Evolutionary conservation across 2,888 invertebrate genomes (phyloP).

Genomic region (Drosophila anomalata): DNA sequence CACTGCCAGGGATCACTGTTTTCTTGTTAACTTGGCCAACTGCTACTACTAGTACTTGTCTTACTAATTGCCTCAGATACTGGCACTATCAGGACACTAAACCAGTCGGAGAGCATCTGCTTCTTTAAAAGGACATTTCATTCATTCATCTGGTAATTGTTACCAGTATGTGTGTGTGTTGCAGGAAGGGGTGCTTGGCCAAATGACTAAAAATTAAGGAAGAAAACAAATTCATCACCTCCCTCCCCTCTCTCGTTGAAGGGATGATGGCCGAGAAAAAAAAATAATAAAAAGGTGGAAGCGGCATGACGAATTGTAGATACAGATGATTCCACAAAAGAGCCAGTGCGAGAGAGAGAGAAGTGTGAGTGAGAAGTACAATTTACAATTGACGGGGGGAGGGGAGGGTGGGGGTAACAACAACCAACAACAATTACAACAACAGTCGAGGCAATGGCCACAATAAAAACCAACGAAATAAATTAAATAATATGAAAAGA

Average conservation of each 20-base stretch:
- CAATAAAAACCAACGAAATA: slow-evolving; percentile 76
- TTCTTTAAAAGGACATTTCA: slow-evolving; percentile 35
- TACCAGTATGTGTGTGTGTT: slow-evolving; percentile 11
- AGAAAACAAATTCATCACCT: slow-evolving; percentile 71
- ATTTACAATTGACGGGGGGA: not conserved
- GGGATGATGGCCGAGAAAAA: slow-evolving; percentile 38
- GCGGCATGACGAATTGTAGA: slow-evolving; percentile 44
- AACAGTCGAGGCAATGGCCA: slow-evolving; percentile 49
- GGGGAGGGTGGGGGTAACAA: not conserved
- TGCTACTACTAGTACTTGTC: too few relatives aligned
- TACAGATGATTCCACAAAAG: slow-evolving; percentile 32
- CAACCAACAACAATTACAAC: slow-evolving; percentile 1
- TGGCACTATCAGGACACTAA: too few relatives aligned
- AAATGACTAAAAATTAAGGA: slow-evolving; percentile 74
- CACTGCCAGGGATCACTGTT: slow-evolving; percentile 15
- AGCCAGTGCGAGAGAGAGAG: not conserved
- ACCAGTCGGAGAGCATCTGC: slow-evolving; percentile 40
- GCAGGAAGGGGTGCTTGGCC: slow-evolving; percentile 57
- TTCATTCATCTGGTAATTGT: slow-evolving; percentile 5
- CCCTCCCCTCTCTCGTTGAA: slow-evolving; percentile 64
- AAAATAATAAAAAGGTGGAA: slow-evolving; percentile 15
- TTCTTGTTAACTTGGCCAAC: not conserved
- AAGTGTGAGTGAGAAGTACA: not conserved
- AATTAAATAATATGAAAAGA: slow-evolving; percentile 78
- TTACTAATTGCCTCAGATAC: slow-evolving; percentile 17